Percentiles rank a stretch among this genome's conserved stretches.
Conservation (phyloP, 2,113 vertebrate genomes). For the Chaetura pelagica region DNA sequence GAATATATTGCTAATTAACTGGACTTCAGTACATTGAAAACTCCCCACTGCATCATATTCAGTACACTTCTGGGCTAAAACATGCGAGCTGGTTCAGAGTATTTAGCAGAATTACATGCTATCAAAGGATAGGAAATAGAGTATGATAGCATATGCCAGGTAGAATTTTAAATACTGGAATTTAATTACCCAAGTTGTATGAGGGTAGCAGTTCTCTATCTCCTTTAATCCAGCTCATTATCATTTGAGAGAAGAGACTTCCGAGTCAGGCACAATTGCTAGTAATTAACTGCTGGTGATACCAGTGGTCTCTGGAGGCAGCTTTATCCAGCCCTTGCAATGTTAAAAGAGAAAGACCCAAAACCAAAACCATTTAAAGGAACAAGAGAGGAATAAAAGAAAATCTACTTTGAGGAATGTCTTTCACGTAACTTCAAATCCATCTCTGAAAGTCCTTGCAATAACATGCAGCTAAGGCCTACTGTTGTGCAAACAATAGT, state of each 20-base stretch:
- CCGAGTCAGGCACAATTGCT: not conserved
- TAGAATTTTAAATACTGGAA: constrained; percentile 30
- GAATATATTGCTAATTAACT: not conserved
- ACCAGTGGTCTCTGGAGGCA: constrained; percentile 5
- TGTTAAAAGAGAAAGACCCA: not conserved
- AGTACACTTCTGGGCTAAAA: not conserved
- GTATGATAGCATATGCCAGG: not conserved
- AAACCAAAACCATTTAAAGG: not conserved
- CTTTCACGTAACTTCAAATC: not conserved
- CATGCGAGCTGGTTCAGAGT: not conserved
- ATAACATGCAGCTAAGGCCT: not conserved
- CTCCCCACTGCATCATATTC: not conserved
- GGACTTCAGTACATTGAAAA: not conserved
- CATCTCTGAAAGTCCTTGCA: not conserved
- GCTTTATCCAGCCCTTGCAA: not conserved
- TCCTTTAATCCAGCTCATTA: constrained; percentile 38
- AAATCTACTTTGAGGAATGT: not conserved
- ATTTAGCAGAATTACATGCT: constrained; percentile 4
- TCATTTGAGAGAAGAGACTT: constrained; percentile 12
- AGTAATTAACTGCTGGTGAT: constrained; percentile 46
- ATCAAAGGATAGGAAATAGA: not conserved
- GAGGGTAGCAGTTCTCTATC: not conserved
- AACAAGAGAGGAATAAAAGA: not conserved
- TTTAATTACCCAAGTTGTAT: constrained; percentile 32
- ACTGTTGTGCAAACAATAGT: not conserved